A percentile compares a stretch with the other conserved stretches of the same genome.
Evolutionary conservation across 1,140 invertebrate genomes (phyloP).

Genomic region (Macrobrachium rosenbergii): DNA sequence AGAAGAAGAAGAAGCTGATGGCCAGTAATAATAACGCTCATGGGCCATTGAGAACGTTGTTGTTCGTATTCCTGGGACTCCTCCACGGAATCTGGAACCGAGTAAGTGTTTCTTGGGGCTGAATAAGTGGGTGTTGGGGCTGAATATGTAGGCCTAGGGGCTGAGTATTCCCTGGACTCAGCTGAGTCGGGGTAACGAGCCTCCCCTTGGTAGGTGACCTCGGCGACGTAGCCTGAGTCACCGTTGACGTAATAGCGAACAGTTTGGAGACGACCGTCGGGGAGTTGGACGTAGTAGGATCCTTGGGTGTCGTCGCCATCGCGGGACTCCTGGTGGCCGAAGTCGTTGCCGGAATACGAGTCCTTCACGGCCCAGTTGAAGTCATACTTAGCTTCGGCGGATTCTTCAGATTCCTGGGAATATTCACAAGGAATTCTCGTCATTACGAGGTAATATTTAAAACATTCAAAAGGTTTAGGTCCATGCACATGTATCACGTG

Average conservation of each 20-base stretch:
- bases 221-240: slow-evolving; percentile 12
- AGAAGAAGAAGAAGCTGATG: too few relatives aligned
- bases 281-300: slow-evolving; percentile 25
- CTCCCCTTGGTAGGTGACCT: slow-evolving; percentile 14
- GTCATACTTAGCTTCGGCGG: slow-evolving; percentile 6
- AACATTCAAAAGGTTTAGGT: too few relatives aligned
- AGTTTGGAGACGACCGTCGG: slow-evolving; percentile 23
- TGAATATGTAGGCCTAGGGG: background rate
- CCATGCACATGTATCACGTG: too few relatives aligned
- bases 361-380: slow-evolving; percentile 23
- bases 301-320: slow-evolving; percentile 26
- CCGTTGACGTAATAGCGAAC: slow-evolving; percentile 4
- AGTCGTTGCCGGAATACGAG: slow-evolving; percentile 15
- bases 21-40: too few relatives aligned
- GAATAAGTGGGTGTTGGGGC: background rate
- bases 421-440: background rate
- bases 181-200: background rate
- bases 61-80: background rate
- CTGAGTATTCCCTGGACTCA: background rate
- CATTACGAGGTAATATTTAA: background rate
- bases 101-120: background rate
- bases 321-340: slow-evolving; percentile 14
- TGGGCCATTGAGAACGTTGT: too few relatives aligned
- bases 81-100: background rate
- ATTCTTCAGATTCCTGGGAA: background rate